Evolutionary conservation across 2,888 invertebrate genomes (phyloP).

Genomic region (Gari tellinella): DNA sequence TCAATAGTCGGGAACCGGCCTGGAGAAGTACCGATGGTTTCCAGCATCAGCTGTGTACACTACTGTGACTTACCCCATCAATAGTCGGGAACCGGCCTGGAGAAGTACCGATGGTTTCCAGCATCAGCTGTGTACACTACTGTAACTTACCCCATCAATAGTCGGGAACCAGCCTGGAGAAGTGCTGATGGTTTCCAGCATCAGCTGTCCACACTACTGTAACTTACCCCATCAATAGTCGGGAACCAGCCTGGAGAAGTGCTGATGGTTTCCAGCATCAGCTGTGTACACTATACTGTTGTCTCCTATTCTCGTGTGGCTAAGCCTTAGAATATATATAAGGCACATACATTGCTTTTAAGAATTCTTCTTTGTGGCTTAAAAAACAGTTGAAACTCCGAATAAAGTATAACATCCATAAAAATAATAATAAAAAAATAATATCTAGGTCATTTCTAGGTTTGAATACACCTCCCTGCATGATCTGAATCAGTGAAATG

Average conservation of each 20-base stretch:
- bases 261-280: constrained; percentile 60
- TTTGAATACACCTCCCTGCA: too few species aligned
- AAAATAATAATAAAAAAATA: not conserved
- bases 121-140: constrained; percentile 81
- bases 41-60: constrained; percentile 82
- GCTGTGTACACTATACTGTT: too few species aligned
- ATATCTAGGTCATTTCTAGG: too few species aligned
- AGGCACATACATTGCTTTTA: too few species aligned
- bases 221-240: constrained; percentile 80
- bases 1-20: constrained; percentile 81
- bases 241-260: constrained; percentile 80
- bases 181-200: constrained; percentile 79
- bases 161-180: constrained; percentile 51
- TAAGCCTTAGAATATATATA: too few species aligned
- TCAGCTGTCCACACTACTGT: too few species aligned
- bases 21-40: constrained; percentile 80
- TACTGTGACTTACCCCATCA: constrained; percentile 79
- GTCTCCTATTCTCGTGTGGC: too few species aligned
- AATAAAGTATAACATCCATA: too few species aligned
- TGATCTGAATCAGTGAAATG: too few species aligned
- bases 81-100: constrained; percentile 80
- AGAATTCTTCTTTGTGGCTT: too few species aligned
- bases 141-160: constrained; percentile 60
- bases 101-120: constrained; percentile 81
- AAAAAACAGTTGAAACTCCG: too few species aligned